These are phyloP conservation scores for Podarcis cretensis DNA, from an alignment of 2,113 vertebrate genomes.

Conservation along the genomic window DNA sequence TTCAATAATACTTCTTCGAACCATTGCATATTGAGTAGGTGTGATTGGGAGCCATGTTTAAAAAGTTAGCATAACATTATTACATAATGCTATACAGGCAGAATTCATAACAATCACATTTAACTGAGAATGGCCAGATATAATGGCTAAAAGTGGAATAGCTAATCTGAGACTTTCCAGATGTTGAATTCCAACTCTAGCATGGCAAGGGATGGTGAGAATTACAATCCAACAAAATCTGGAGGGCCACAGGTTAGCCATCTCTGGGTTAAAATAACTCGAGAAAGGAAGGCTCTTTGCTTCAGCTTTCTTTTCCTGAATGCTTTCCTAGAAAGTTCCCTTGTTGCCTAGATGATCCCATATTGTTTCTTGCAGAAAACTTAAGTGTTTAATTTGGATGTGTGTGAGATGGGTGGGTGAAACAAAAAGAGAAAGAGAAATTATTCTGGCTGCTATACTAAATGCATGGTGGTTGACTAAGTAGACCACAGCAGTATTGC, in stretches of 20 bases:
- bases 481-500: background rate
- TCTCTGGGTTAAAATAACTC: background rate
- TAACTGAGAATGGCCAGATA: background rate
- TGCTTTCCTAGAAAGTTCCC: background rate
- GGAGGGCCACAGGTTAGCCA: background rate
- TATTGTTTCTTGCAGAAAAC: background rate
- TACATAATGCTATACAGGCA: background rate
- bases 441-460: background rate
- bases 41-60: background rate
- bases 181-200: too few relatives aligned
- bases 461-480: background rate
- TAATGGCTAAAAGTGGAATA: background rate
- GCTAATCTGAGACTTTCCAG: too few relatives aligned
- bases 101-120: background rate
- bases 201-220: background rate
- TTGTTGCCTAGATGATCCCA: background rate
- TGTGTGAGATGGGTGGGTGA: background rate
- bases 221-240: background rate
- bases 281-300: background rate
- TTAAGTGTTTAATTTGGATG: background rate
- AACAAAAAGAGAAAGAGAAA: background rate
- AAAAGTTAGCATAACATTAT: background rate
- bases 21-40: background rate
- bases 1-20: background rate
- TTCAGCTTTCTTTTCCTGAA: background rate